A percentile compares a stretch with the other conserved stretches of the same genome.
phyloP scores from a whole-genome alignment of 2,113 vertebrate genomes.

The Pao palembangensis region DNA sequence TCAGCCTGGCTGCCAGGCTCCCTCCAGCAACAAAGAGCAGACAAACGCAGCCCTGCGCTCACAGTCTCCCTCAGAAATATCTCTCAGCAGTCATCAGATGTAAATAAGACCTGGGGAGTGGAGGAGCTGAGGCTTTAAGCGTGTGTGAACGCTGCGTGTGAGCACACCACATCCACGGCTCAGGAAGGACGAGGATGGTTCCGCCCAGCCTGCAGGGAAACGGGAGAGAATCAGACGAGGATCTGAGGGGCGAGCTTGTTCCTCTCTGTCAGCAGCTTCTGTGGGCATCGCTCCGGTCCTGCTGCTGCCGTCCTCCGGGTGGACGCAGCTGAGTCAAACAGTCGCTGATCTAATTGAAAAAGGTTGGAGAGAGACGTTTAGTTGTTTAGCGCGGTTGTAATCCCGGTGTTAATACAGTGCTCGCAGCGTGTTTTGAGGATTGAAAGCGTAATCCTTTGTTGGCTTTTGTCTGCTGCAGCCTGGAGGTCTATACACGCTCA shows the following conservation, averaged over 20 bases:
- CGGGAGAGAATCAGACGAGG: no score
- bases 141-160: no score
- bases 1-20: not conserved
- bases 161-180: no score
- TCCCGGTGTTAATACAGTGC: conserved; percentile 62
- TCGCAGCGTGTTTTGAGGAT: conserved; percentile 53
- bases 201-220: no score
- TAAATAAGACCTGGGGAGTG: no score
- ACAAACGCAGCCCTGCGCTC: not conserved
- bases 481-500: conserved; percentile 65
- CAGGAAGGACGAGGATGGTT: no score
- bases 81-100: no score
- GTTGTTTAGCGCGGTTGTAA: conserved; percentile 60
- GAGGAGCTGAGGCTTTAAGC: no score
- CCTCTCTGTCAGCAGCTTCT: no score
- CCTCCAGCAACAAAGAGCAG: conserved; percentile 3
- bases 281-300: no score
- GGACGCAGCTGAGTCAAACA: conserved; percentile 43
- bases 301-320: no score
- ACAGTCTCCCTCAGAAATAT: not conserved
- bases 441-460: conserved; percentile 67
- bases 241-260: no score
- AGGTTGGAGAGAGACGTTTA: conserved; percentile 52
- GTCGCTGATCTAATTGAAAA: conserved; percentile 53
- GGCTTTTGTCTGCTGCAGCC: conserved; percentile 55